phyloP scores from a whole-genome alignment of 2,888 invertebrate species.

The Rhamnusium bicolor region DNA sequence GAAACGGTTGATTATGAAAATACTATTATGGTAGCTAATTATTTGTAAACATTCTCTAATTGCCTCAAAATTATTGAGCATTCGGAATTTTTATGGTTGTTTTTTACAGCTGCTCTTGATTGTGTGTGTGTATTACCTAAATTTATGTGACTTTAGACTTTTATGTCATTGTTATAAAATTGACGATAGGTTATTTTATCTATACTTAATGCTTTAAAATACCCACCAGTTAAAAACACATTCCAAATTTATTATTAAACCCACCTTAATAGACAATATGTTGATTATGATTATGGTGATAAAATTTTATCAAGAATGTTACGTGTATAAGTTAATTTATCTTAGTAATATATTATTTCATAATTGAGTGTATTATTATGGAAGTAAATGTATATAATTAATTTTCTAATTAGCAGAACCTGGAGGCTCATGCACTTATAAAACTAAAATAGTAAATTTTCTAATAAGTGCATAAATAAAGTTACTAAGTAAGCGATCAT shows the following conservation, averaged over 20 bases:
- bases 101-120: constrained; percentile 47
- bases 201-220: not conserved
- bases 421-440: too few species aligned
- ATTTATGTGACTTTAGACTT: constrained; percentile 34
- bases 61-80: constrained; percentile 60
- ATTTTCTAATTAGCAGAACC: not conserved
- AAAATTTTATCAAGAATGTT: constrained; percentile 2
- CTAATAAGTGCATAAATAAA: too few species aligned
- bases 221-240: constrained; percentile 1
- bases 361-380: not conserved
- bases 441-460: too few species aligned
- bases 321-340: constrained; percentile 16
- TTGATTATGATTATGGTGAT: constrained; percentile 11
- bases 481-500: too few species aligned
- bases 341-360: constrained; percentile 5
- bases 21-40: constrained; percentile 71
- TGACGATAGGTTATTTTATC: not conserved
- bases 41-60: constrained; percentile 66
- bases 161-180: constrained; percentile 28
- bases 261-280: not conserved
- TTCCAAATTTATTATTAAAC: constrained; percentile 6
- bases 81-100: constrained; percentile 41
- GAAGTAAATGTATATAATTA: not conserved
- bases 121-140: constrained; percentile 33
- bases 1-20: constrained; percentile 68